A percentile compares a stretch with the other conserved stretches of the same genome.
phyloP scores from a whole-genome alignment of 30 jellyfish, hydroid and myxozoan genomes.

The Hydra vulgaris region DNA sequence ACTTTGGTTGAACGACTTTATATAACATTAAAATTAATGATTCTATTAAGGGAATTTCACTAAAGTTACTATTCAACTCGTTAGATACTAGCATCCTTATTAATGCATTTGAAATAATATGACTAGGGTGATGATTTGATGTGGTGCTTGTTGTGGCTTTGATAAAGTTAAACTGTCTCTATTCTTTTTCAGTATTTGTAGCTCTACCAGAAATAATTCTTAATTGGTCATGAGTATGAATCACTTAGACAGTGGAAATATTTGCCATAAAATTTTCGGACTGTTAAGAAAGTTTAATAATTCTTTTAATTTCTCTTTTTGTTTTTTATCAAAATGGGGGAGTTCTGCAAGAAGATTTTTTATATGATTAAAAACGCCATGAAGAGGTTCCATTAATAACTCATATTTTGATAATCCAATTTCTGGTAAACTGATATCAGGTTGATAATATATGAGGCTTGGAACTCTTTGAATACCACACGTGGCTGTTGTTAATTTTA shows the following conservation, averaged over 20 bases:
- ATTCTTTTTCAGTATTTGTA: background rate
- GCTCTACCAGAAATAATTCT: slow-evolving; percentile 9
- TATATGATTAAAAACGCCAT: background rate
- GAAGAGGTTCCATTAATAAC: slow-evolving; percentile 1
- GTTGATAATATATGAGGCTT: background rate
- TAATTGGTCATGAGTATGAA: background rate
- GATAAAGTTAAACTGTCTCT: background rate
- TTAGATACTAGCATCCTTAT: background rate
- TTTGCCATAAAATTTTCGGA: background rate
- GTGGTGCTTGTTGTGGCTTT: background rate
- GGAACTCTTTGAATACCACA: background rate
- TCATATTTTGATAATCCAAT: background rate
- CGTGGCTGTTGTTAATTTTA: slow-evolving; percentile 3
- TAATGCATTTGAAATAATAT: slow-evolving; percentile 1
- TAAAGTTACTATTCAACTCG: background rate
- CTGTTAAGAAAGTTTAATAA: background rate
- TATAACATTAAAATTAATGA: background rate
- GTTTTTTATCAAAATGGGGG: background rate
- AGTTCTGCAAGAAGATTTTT: slow-evolving; percentile 3
- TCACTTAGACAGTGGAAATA: background rate
- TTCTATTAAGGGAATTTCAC: background rate
- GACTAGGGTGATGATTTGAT: background rate
- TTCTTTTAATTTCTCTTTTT: background rate
- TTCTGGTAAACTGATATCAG: too few species aligned
- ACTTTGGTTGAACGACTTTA: background rate